Evolutionary conservation across 2,113 vertebrate genomes (phyloP), one percentile per base, ranked within the genome.

Genomic region (Pagrus major): DNA sequence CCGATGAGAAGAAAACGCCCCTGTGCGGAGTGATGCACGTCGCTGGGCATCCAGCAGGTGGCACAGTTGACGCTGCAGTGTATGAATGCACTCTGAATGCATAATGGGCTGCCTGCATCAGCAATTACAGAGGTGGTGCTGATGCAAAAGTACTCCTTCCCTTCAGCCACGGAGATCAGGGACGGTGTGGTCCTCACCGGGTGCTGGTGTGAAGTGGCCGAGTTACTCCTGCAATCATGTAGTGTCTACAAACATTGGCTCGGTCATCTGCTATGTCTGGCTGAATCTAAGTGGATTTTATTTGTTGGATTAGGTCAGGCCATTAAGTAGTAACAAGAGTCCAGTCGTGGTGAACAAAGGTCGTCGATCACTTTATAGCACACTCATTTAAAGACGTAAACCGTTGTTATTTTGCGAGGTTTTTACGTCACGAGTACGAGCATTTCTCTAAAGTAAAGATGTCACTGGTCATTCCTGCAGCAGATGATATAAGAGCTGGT

Each of bases 11-110:
- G 71, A 83, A 89, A 80, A 85, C 69, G 35, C 73, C 85, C 52
- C 44, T 70, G 49, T 77, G 47, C 21, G 78, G 75, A 60, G 21
- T 6, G 33, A 27, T 76, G 81, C 73, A 73, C 21, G 7, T 4
- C 44, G 52, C 18, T 16, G 71, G 68, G 67, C 46, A 63, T 86
- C 91, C 92, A 92, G 88, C 84, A 92, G 90, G 80, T 80, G 91
- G 91, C 89, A 80, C 54, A 82, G 88, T 86, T 87, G 70, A 81
- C 66, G 16, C 83, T 88, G 79, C 84, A 85, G 72, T 65, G 21
- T 23, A 65, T 35, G 70, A 68, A 88, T 78, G 89, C 79, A 54
- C 65, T 51, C 61, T 76, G 85, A 83, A 90, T 87, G 78, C 80
- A 89, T 74, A 87, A 91, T 83, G 55, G 15, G 67, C 59, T 77